Evolutionary conservation across 2,888 invertebrate genomes (phyloP), one percentile per base, ranked within the genome.

Genomic region (Trissolcus brochymenae): DNA sequence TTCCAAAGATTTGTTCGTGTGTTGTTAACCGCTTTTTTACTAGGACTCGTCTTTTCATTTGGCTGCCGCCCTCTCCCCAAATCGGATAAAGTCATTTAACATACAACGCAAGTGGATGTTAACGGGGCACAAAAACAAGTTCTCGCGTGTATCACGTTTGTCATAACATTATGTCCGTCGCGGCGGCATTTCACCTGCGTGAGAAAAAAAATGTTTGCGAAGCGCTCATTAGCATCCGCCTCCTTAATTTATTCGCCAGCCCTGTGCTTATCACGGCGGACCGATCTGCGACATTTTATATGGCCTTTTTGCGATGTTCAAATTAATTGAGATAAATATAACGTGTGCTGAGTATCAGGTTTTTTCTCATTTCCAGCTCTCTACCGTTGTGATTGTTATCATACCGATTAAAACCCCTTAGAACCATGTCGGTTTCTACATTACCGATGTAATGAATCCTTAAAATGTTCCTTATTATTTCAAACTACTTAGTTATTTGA

Each of bases 1-100:
- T 82, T 81, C 82, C 81, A 67, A 67, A 80, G 79, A 81, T 82
- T 81, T 81, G 81, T 82, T 79, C 80, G 72, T 78, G 73, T 77
- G 75, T 79, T 64, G 62, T 75, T 61, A 35, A 35, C 29, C 55
- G 62, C n/a, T 66, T 40, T 64, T 71, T 76, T 74, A 19, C 41
- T 41, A 56, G 4, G 54, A 25, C 49, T 40, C 41, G 50, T 51
- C 56, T 67, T 56, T 40, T 40, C 41, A 2, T 16, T 43, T 40
- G 19, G 13, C 40, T 14, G 6, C 16, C 49, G 6, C 56, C 56
- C n/a, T n/a, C 56, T 9, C 13, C 43, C n/a, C 35, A 40, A 13
- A 56, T 46, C 53, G 51, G 61, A 76, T 76, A 62, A 46, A 76
- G 76, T 72, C 71, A 68, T 77, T 73, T 53, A 55, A 35, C 59